Evolutionary conservation across 2,797 vertebrate species (phyloP), one percentile per base, ranked within the genome.

Genomic region (Ptychadena robeensis): DNA sequence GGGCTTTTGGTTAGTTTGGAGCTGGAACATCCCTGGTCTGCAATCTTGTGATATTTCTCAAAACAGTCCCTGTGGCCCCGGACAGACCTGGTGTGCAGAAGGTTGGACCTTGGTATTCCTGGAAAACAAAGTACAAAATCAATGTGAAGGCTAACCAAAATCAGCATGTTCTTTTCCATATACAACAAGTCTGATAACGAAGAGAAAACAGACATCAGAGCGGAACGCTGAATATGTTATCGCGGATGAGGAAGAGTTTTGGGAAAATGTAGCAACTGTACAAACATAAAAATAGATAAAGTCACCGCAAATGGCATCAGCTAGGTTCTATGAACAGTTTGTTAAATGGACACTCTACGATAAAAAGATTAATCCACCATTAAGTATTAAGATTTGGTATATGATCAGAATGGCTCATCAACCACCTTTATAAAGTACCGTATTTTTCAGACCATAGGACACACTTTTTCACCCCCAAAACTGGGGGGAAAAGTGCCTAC

Each of bases 31-130:
- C 96, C 97, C 89, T 99, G 98, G 91, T 98, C 98, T 90, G 97
- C 97, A 74, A 99, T 99, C 89, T 97, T 93, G 89, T 99, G 98
- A 88, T 95, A 98, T 89, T 99, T 99, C 90, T 99, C 96, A 88
- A 99, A 99, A 92, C 98, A 99, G 93, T 98, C 96, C 91, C 95
- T 96, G 92, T 99, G 98, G 32, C 98, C 98, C 2, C 97, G 94
- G 83, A 99, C 89, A 4, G 98, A 99, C 85, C 94, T 96, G 9
- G 96, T 95, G 88, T 99, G 98, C 32, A 99, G 91, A 86, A 99
- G 93, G 80, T 95, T 93, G 4, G 95, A 90, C 82, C 95, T 94
- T 83, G 95, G 93, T 74, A 99, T 89, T 31, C 98, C 98, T 99
- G 91, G 37, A 79, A 38, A 53, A n/a, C 15, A 38, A n/a, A n/a